These are phyloP conservation scores for Oscheius sp. DNA, from an alignment of 2,888 invertebrate genomes.

Conservation along the genomic window DNA sequence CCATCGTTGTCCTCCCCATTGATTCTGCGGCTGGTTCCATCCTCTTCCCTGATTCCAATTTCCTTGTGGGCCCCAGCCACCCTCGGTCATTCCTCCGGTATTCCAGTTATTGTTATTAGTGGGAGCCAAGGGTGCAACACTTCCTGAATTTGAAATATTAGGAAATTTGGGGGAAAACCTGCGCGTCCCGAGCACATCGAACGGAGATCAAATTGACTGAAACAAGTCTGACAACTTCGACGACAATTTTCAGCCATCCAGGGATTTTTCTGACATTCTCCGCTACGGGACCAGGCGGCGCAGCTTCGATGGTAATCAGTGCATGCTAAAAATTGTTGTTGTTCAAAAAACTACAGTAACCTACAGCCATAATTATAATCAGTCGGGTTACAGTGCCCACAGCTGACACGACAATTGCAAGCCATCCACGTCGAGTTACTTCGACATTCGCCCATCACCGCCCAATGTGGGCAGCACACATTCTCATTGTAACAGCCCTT, in stretches of 20 bases:
- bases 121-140: slow-evolving; percentile 11
- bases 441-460: slow-evolving; percentile 55
- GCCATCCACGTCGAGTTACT: slow-evolving; percentile 67
- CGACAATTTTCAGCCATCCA: slow-evolving; percentile 70
- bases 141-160: background rate
- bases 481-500: slow-evolving; percentile 70
- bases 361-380: slow-evolving; percentile 67
- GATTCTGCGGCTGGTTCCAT: slow-evolving; percentile 12
- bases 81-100: slow-evolving; percentile 28
- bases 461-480: slow-evolving; percentile 67
- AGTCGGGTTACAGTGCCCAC: slow-evolving; percentile 67
- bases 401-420: slow-evolving; percentile 71
- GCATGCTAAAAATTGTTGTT: slow-evolving; percentile 10
- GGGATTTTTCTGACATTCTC: slow-evolving; percentile 63
- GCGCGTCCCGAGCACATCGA: slow-evolving; percentile 46
- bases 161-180: slow-evolving; percentile 15
- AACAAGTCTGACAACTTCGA: slow-evolving; percentile 51
- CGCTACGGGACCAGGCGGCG: slow-evolving; percentile 59
- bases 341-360: background rate
- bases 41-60: slow-evolving; percentile 26
- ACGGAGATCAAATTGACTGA: slow-evolving; percentile 50
- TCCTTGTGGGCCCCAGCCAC: slow-evolving; percentile 25
- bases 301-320: slow-evolving; percentile 45
- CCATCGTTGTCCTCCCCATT: slow-evolving; percentile 6
- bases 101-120: slow-evolving; percentile 18